Evolutionary conservation across 2,888 invertebrate genomes (phyloP), one percentile per base, ranked within the genome.

Genomic region (Acleris sparsana): DNA sequence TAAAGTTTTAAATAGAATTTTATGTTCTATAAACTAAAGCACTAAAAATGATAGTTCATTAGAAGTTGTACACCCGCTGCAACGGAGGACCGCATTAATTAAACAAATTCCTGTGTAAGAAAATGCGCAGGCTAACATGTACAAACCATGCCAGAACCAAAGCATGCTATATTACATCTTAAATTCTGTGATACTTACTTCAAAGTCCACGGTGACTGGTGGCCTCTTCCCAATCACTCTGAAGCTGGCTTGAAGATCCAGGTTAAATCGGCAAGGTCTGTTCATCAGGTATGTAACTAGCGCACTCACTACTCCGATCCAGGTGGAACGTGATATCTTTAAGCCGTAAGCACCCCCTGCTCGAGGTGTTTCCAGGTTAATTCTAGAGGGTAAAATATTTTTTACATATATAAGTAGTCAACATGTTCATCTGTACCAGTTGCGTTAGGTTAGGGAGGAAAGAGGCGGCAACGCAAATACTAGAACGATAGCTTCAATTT

Each of bases 221-320:
- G 90, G 85, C 22, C 97, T 89, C 79, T 95, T 96, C 1, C 97
- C 97, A 1, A 95, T 75, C 4, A 94, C 87, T 56, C 94, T 93
- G 94, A 97, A 95, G 76, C 95, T 97, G 20, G 95, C 94, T 75
- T 95, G 95, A 63, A 97, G 88, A 22, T 95, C 93, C 85, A 97
- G 84, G 1, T 95, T 93, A 65, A 97, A 93, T 22, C 96, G 93
- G 0, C 96, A 95, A 0, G 97, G 96, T 57, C 94, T 91, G 72
- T 93, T 90, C 53, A 95, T 83, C 53, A 93, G 93, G 70, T 94
- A 83, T 0, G 96, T 94, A 0, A 95, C 97, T 13, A 98, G 77
- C 0, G 96, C 95, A 67, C 96, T 94, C 0, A 95, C 95, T 29
- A 94, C 93, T 0, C 95, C 93, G 0, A 94, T 80, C 9, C 93